Evolutionary conservation across 2,888 invertebrate genomes (phyloP).

Genomic region (Dinocampus coccinellae): DNA sequence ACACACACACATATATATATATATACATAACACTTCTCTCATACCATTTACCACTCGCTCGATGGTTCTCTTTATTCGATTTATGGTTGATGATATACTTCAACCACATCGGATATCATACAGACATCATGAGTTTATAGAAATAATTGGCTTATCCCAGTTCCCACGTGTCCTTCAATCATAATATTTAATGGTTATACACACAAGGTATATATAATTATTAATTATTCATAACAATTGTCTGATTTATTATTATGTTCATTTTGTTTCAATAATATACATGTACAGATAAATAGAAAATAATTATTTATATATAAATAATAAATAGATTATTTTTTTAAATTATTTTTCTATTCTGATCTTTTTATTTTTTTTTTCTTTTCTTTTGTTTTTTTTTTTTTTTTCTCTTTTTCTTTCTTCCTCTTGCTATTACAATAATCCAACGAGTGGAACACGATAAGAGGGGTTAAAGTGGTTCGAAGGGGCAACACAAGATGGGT

Average conservation of each 20-base stretch:
- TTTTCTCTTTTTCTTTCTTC: no score
- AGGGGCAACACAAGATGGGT: not conserved
- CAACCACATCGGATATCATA: slow-evolving; percentile 4
- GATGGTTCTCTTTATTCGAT: slow-evolving; percentile 21
- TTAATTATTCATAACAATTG: not conserved
- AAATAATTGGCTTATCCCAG: slow-evolving; percentile 4
- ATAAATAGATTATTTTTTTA: not conserved
- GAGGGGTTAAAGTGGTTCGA: not conserved
- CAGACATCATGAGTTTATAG: slow-evolving; percentile 20
- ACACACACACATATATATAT: not conserved
- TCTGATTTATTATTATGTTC: not conserved
- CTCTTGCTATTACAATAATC: not conserved
- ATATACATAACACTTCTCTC: slow-evolving; percentile 11
- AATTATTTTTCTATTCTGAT: no score
- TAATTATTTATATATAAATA: no score
- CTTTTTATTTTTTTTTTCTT: no score
- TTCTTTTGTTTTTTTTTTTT: no score
- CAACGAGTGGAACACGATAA: not conserved
- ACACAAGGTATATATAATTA: not conserved
- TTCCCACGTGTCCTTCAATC: not conserved
- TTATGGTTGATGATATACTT: slow-evolving; percentile 5
- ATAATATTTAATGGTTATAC: slow-evolving; percentile 1
- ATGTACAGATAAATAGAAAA: no score
- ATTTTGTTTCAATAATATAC: not conserved
- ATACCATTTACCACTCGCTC: not conserved